phyloP scores from a whole-genome alignment of 92 coral and sea anemone genomes.

The Phenganax subtilis region DNA sequence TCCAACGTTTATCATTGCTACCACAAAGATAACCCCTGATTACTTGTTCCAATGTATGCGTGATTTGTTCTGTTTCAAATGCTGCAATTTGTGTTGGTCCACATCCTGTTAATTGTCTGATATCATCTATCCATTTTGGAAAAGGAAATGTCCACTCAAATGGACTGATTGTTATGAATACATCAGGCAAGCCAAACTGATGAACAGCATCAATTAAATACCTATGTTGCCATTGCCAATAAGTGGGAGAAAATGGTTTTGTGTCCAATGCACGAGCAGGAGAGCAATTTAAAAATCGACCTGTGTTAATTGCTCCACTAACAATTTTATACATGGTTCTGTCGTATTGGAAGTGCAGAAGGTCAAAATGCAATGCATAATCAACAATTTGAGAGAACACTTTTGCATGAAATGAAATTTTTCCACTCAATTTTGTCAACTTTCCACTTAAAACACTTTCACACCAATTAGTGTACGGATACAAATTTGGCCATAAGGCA shows the following conservation, averaged over 20 bases:
- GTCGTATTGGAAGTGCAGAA: neutral
- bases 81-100: constrained; percentile 8
- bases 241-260: constrained; percentile 10
- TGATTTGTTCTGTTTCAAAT: neutral
- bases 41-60: constrained; percentile 24
- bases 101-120: neutral
- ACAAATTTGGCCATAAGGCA: constrained; percentile 14
- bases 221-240: constrained; percentile 27
- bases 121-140: neutral
- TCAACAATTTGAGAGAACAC: neutral
- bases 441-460: constrained; percentile 4
- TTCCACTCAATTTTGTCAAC: neutral
- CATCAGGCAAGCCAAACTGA: neutral
- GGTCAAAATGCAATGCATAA: neutral
- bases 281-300: neutral
- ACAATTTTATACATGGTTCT: too few relatives aligned
- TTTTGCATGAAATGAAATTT: neutral
- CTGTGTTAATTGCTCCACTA: neutral
- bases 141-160: neutral
- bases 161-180: neutral
- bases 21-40: constrained; percentile 40
- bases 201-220: neutral
- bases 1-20: constrained; percentile 21
- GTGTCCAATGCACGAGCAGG: constrained; percentile 3
- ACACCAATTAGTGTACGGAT: constrained; percentile 26